Evolutionary conservation across 1,140 invertebrate genomes (phyloP).

Genomic region (Procambarus virginalis): DNA sequence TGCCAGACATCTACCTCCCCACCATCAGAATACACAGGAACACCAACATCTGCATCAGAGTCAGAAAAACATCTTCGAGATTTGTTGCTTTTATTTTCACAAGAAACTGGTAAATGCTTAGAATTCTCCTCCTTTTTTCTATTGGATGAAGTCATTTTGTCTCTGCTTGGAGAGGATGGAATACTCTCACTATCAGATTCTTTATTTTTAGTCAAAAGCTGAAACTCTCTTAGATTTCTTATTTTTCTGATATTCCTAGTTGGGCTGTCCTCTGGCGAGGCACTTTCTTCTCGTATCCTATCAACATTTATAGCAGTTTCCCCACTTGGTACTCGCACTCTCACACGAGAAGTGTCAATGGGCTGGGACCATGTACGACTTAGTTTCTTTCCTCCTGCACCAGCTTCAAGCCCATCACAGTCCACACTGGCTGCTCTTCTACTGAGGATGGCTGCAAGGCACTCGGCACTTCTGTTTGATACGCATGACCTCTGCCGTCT

Average conservation of each 20-base stretch:
- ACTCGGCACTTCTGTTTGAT: conserved; percentile 65
- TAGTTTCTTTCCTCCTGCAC: conserved; percentile 47
- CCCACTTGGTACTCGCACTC: conserved; percentile 50
- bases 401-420: conserved; percentile 28
- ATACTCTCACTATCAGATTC: conserved; percentile 59
- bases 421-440: conserved; percentile 61
- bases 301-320: conserved; percentile 42
- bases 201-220: conserved; percentile 60
- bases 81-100: conserved; percentile 9
- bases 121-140: conserved; percentile 42
- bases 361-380: conserved; percentile 56
- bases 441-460: conserved; percentile 61
- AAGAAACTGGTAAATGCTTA: not conserved
- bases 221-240: conserved; percentile 73
- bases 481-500: conserved; percentile 62
- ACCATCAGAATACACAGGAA: conserved; percentile 49
- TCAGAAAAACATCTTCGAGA: conserved; percentile 66
- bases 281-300: conserved; percentile 54
- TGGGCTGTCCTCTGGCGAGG: conserved; percentile 61
- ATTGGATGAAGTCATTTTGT: conserved; percentile 5
- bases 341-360: conserved; percentile 41
- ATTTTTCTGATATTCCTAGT: conserved; percentile 66
- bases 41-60: conserved; percentile 66
- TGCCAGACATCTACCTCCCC: conserved; percentile 68
- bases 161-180: conserved; percentile 43